Percentiles rank a stretch among this genome's conserved stretches.
Conservation (phyloP, 2,888 invertebrate species). For the Drosophila stalkeri region DNA sequence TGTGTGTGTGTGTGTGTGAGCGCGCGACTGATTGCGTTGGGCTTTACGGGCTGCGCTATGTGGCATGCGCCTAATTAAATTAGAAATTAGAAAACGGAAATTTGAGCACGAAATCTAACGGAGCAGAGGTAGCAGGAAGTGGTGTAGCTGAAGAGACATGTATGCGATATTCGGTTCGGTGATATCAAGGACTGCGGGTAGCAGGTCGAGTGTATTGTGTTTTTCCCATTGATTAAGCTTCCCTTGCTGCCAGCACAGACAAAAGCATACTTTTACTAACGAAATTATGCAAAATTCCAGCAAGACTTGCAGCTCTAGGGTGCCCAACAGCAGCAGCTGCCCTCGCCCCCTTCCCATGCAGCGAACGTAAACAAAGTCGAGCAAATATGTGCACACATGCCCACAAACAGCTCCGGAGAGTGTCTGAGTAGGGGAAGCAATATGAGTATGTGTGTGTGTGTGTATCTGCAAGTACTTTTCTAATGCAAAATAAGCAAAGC, state of each 20-base stretch:
- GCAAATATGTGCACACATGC: conserved; percentile 60
- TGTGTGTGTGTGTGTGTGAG: conserved; percentile 19
- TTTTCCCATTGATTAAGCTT: conserved; percentile 57
- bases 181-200: conserved; percentile 24
- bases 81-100: conserved; percentile 74
- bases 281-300: conserved; percentile 65
- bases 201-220: conserved; percentile 26
- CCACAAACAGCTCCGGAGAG: conserved; percentile 16
- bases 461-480: conserved; percentile 40
- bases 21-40: conserved; percentile 59
- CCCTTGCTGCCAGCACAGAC: conserved; percentile 36
- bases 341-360: background rate
- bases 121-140: background rate
- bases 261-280: conserved; percentile 62
- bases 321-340: conserved; percentile 1
- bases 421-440: background rate
- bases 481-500: conserved; percentile 63
- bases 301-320: conserved; percentile 23
- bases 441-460: conserved; percentile 14
- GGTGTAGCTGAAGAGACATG: background rate
- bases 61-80: conserved; percentile 75
- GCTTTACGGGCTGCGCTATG: conserved; percentile 40
- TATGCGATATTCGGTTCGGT: background rate
- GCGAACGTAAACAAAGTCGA: conserved; percentile 55
- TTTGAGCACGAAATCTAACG: conserved; percentile 48